Evolutionary conservation across 2,888 invertebrate species (phyloP).

Genomic region (Caenorhabditis angaria): DNA sequence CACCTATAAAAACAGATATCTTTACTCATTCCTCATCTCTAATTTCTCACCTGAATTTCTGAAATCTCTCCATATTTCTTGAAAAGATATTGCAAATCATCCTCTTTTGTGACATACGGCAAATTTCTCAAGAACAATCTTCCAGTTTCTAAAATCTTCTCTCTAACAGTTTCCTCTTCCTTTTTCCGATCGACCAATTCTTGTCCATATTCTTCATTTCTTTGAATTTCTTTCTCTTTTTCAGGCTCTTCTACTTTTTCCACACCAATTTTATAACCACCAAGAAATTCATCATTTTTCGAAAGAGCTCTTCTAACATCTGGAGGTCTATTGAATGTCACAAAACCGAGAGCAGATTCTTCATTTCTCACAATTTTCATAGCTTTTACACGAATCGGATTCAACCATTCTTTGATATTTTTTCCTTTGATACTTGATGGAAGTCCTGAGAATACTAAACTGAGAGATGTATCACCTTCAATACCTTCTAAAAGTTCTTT

Average conservation of each 20-base stretch:
- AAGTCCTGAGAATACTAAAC: conserved; percentile 63
- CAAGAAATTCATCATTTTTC: conserved; percentile 61
- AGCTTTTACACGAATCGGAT: conserved; percentile 65
- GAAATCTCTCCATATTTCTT: conserved; percentile 73
- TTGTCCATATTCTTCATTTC: conserved; percentile 19
- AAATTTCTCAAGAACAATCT: conserved; percentile 91
- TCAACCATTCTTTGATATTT: conserved; percentile 68
- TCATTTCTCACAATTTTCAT: conserved; percentile 54
- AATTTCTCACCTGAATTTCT: conserved; percentile 79
- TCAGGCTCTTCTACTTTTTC: conserved; percentile 32
- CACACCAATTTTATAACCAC: conserved; percentile 62
- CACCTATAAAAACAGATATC: conserved; percentile 76
- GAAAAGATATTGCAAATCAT: conserved; percentile 85
- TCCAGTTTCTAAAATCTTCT: conserved; percentile 79
- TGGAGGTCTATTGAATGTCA: conserved; percentile 61
- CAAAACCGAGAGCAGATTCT: conserved; percentile 52
- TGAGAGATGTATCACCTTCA: conserved; percentile 61
- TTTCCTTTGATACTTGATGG: conserved; percentile 62
- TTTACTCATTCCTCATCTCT: background rate
- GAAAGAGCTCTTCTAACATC: conserved; percentile 62
- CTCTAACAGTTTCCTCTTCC: conserved; percentile 45
- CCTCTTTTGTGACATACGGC: conserved; percentile 85
- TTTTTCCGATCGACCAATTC: conserved; percentile 24
- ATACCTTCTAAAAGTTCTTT: conserved; percentile 55
- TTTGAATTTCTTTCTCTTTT: conserved; percentile 16